Evolutionary conservation across 2,888 invertebrate genomes (phyloP).

Genomic region (Drosophila mayaguana): DNA sequence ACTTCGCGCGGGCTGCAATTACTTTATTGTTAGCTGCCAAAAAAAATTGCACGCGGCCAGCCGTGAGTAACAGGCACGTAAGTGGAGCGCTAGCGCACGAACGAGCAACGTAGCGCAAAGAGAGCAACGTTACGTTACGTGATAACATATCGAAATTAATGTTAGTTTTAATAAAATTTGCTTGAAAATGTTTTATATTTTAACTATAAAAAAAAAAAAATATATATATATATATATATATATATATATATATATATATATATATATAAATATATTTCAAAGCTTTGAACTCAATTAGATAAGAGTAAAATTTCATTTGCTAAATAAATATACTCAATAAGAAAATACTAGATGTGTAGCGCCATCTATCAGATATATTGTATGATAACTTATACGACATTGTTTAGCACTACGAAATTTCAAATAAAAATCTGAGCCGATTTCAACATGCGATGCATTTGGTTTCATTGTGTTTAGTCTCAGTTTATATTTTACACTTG

Average conservation of each 20-base stretch:
- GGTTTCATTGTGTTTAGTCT: background rate
- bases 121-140: slow-evolving; percentile 10
- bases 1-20: slow-evolving; percentile 44
- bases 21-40: slow-evolving; percentile 40
- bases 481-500: slow-evolving; percentile 35
- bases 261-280: too few relatives aligned
- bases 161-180: background rate
- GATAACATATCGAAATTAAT: background rate
- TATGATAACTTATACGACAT: background rate
- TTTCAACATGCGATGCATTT: slow-evolving; percentile 24
- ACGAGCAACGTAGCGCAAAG: slow-evolving; percentile 20
- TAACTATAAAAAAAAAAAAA: background rate
- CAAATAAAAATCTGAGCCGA: background rate
- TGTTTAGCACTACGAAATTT: slow-evolving; percentile 34
- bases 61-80: slow-evolving; percentile 43
- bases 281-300: background rate
- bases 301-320: background rate
- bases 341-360: slow-evolving; percentile 12
- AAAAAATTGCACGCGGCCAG: slow-evolving; percentile 55
- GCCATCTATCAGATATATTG: slow-evolving; percentile 26
- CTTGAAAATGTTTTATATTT: background rate
- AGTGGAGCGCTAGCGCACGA: slow-evolving; percentile 31
- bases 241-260: too few relatives aligned
- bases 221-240: too few relatives aligned
- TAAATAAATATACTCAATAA: background rate